Evolutionary conservation across 23 tunicate species (phyloP).

Genomic region (Halocynthia roretzi): DNA sequence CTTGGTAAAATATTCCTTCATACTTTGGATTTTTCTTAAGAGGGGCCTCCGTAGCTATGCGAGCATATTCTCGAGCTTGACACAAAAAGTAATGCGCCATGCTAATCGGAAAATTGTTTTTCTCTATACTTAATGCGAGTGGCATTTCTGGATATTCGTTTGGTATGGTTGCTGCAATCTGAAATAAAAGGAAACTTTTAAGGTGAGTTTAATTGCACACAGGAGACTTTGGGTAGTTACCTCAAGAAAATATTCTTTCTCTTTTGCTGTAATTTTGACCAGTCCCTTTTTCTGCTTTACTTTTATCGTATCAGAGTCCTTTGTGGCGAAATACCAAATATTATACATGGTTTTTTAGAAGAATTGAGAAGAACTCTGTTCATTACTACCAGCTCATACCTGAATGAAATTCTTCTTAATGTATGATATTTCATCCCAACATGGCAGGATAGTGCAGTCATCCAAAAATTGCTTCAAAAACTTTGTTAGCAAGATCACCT

Average conservation of each 20-base stretch:
- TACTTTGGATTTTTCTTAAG: constrained; percentile 40
- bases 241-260: constrained; percentile 52
- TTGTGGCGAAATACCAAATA: neutral
- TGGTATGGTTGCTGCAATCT: constrained; percentile 55
- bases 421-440: constrained; percentile 65
- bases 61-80: constrained; percentile 83
- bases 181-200: neutral
- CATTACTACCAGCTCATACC: constrained; percentile 15
- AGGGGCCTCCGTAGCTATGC: constrained; percentile 85
- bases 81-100: constrained; percentile 80
- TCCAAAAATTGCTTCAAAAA: constrained; percentile 73
- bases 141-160: constrained; percentile 62
- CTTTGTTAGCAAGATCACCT: constrained; percentile 45
- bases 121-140: constrained; percentile 26
- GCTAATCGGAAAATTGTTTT: constrained; percentile 65
- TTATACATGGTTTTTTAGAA: neutral
- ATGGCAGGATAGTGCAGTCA: constrained; percentile 81
- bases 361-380: neutral
- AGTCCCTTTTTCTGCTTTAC: constrained; percentile 78
- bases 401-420: constrained; percentile 45
- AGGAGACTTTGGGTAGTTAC: constrained; percentile 15
- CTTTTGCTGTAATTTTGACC: constrained; percentile 20
- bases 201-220: neutral
- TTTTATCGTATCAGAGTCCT: constrained; percentile 44
- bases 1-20: neutral